These are phyloP conservation scores for Phylloscopus whistleri DNA, from an alignment of 2,113 vertebrate genomes.

Conservation along the genomic window DNA sequence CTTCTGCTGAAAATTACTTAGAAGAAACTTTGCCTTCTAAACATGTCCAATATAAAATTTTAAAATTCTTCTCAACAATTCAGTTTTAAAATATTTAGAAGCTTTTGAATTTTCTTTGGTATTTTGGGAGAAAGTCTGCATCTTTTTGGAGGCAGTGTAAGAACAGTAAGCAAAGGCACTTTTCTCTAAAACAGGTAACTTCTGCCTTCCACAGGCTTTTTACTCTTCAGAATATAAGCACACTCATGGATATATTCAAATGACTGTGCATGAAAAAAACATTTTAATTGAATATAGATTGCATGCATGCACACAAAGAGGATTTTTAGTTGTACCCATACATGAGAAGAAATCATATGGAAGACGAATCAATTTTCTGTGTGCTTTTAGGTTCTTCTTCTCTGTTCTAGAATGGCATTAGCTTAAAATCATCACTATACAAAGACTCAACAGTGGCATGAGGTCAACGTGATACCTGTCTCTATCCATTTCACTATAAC, in stretches of 20 bases:
- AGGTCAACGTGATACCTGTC: not conserved
- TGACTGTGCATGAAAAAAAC: not conserved
- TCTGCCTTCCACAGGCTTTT: not conserved
- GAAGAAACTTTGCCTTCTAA: not conserved
- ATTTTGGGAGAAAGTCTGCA: not conserved
- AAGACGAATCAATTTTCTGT: not conserved
- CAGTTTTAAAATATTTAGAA: not conserved
- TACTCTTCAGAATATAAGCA: not conserved
- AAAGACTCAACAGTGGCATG: not conserved
- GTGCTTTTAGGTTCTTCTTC: not conserved
- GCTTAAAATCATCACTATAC: not conserved
- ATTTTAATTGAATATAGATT: not conserved
- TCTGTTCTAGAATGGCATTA: not conserved
- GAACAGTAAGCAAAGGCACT: not conserved
- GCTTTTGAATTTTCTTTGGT: not conserved
- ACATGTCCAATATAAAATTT: not conserved
- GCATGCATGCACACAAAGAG: not conserved
- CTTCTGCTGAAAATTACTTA: not conserved
- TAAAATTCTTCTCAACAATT: not conserved
- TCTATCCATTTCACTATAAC: not conserved
- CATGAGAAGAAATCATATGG: not conserved
- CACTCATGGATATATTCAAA: not conserved
- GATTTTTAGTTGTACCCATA: not conserved
- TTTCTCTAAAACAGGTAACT: not conserved
- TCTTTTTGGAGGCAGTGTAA: not conserved